These are phyloP conservation scores for Characodon lateralis DNA, from an alignment of 2,797 vertebrate species.

Conservation along the genomic window DNA sequence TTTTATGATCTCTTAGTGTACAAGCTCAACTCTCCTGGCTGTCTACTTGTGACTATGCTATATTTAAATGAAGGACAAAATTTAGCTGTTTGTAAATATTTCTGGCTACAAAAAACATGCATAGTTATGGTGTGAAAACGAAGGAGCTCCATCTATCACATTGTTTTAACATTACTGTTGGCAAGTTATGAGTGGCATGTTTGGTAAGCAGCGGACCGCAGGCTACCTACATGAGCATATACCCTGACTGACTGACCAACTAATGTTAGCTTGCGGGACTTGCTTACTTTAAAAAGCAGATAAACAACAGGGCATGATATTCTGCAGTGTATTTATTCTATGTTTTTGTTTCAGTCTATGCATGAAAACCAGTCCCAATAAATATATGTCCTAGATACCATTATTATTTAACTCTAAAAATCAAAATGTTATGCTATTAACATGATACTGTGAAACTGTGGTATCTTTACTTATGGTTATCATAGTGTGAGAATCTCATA, in stretches of 20 bases:
- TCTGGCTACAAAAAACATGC: background rate
- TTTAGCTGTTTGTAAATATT: background rate
- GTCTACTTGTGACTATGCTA: conserved; percentile 2
- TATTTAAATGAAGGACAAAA: background rate
- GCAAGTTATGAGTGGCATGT: background rate
- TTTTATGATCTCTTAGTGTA: conserved; percentile 18
- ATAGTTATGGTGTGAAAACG: background rate
- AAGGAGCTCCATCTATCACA: background rate
- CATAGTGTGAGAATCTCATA: background rate
- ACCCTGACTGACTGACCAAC: too few species aligned
- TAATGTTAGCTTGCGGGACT: background rate
- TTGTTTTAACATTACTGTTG: background rate
- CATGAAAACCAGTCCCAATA: background rate
- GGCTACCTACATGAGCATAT: background rate
- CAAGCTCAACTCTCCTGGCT: background rate
- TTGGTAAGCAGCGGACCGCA: background rate
- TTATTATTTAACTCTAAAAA: too few species aligned
- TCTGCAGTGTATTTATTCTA: background rate
- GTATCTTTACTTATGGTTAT: background rate
- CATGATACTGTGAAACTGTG: background rate
- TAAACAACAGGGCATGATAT: background rate
- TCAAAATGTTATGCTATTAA: too few species aligned
- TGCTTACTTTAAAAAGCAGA: background rate
- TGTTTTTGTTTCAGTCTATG: background rate
- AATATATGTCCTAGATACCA: too few species aligned